Base-by-base conservation (phyloP, 2,888 invertebrate species). In the Dryocosmus kuriphilus region DNA sequence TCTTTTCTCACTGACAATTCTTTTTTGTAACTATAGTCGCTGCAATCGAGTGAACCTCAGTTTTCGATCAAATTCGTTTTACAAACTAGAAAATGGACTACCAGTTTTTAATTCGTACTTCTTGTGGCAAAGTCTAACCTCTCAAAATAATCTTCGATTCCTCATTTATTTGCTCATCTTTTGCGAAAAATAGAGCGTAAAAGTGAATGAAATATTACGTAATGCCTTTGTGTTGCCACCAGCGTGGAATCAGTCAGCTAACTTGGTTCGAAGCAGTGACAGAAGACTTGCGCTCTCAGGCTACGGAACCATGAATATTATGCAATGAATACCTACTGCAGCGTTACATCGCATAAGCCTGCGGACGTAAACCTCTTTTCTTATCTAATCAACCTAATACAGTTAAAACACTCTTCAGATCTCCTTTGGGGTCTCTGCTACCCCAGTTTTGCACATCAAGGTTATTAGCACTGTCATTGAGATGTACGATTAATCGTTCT, bases 261-360 rank as follows among this genome's bases (percentile, higher is more conserved):
- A 22, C 24, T 65, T n/a, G 22, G 38, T 65, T 65, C 63, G n/a
- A 63, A 63, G 35, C 35, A 32, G 35, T 35, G 32, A 63, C n/a
- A 65, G 46, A 30, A 19, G 27, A 67, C 41, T 41, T 41, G 63
- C 63, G 63, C 63, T 63, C 63, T 63, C 63, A n/a, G 8, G 22
- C 8, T 32, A 32, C 32, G 30, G 63, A 35, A 63, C 22, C 14
- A 38, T 63, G 8, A 63, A 63, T 16, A 46, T 57, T 57, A 24
- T 41, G 67, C 67, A 67, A 67, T 46, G 67, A 67, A 67, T 67
- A 67, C 67, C 67, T 67, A 67, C 67, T 67, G 46, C 67, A 67
- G 67, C 67, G 30, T 67, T 67, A 27, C 46, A 67, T 46, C 67
- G 67, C 67, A 67, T 67, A 46, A 67, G 67, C 41, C 67, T 67